Evolutionary conservation across 2,113 vertebrate genomes (phyloP).

Genomic region (Lagopus muta): DNA sequence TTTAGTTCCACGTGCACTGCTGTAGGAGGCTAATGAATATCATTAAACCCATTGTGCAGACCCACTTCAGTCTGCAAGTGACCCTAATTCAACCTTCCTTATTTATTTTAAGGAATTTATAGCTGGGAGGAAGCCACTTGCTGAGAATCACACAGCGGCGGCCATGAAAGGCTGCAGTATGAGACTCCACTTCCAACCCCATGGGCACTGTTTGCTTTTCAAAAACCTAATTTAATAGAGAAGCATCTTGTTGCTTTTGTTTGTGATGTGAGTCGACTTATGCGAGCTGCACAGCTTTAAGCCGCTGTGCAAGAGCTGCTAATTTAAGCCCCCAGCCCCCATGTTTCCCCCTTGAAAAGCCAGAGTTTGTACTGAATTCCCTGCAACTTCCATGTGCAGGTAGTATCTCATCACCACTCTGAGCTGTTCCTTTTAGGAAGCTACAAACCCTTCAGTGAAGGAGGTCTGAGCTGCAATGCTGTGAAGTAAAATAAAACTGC

Average conservation of each 20-base stretch:
- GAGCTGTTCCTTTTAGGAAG: neutral
- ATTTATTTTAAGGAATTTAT: conserved; percentile 33
- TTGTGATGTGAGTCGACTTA: neutral
- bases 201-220: neutral
- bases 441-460: neutral
- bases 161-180: neutral
- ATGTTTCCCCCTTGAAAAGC: neutral
- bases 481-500: neutral
- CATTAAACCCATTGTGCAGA: conserved; percentile 4
- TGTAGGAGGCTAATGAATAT: neutral
- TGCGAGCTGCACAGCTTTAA: neutral
- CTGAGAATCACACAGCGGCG: neutral
- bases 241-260: neutral
- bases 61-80: conserved; percentile 6
- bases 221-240: neutral
- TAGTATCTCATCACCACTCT: neutral
- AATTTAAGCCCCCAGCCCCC: neutral
- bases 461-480: neutral
- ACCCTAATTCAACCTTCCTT: conserved; percentile 10
- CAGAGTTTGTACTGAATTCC: neutral
- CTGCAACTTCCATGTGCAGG: neutral
- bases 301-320: neutral
- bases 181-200: neutral
- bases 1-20: neutral
- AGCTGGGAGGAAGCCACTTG: conserved; percentile 1